Percentiles rank a stretch among this genome's conserved stretches.
phyloP scores from a whole-genome alignment of 2,797 vertebrate species.

The Protonibea diacanthus region DNA sequence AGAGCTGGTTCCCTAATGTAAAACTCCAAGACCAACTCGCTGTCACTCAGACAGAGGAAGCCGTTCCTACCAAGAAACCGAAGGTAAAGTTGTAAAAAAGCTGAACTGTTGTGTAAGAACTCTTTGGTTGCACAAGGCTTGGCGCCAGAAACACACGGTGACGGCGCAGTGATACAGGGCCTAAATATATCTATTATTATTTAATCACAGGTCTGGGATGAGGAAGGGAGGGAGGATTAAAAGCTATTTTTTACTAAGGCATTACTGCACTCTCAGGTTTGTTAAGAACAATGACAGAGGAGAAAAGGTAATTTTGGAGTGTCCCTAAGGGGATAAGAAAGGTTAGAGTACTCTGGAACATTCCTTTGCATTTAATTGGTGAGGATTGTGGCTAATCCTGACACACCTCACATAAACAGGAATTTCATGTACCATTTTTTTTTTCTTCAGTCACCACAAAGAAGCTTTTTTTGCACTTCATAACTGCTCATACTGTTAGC shows the following conservation, averaged over 20 bases:
- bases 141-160: conserved; percentile 62
- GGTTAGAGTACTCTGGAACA: conserved; percentile 63
- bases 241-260: conserved; percentile 78
- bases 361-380: conserved; percentile 60
- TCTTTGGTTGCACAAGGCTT: conserved; percentile 12
- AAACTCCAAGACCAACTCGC: conserved; percentile 77
- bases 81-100: conserved; percentile 77
- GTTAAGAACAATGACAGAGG: conserved; percentile 70
- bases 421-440: conserved; percentile 8
- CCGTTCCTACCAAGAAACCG: conserved; percentile 80
- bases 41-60: conserved; percentile 72
- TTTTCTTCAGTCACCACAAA: conserved; percentile 3
- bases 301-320: conserved; percentile 74
- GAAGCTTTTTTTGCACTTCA: neutral
- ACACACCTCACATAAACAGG: conserved; percentile 35
- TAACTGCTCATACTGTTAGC: neutral
- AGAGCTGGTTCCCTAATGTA: conserved; percentile 88
- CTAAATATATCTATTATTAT: conserved; percentile 76
- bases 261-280: conserved; percentile 74
- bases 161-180: conserved; percentile 45
- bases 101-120: conserved; percentile 49
- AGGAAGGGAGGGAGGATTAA: conserved; percentile 74
- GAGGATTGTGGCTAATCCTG: conserved; percentile 53
- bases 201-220: conserved; percentile 73
- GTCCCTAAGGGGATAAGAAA: conserved; percentile 55